Base-by-base conservation (phyloP, 92 coral and sea anemone genomes). In the Epizoanthus scotinus region DNA sequence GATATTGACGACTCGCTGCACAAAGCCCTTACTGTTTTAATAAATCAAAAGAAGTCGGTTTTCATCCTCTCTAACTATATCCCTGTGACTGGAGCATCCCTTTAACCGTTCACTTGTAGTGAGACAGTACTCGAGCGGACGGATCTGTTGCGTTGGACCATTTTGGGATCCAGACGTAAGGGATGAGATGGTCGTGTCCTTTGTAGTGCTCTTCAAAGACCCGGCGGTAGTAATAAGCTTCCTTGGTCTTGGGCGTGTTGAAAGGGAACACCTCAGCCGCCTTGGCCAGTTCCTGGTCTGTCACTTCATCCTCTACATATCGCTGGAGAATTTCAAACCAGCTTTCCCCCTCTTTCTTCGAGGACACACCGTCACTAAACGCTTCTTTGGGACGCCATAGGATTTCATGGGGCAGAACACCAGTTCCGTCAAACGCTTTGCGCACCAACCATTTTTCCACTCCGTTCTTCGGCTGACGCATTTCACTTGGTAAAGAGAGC, bases 351-450 rank as follows among this genome's bases (percentile, higher is more conserved):
- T 97, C 94, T 36, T 89, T 90, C 20, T 89, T 90, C 52, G 95
- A 87, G 1, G 99, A 91, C 24, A 95, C 94, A 9, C 99, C 98
- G 85, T 95, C 99, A 31, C 98, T 93, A 84, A 95, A 95, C 2
- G 98, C 98, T 69, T 95, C 99, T 67, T 95, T 95, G 0, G 99
- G 96, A 20, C 99, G 91, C 99, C 99, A 95, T 29, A 95, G 83
- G 77, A 95, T 95, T 44, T 95, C 99, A 27, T 88, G 70, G 29
- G 99, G 99, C 17, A 95, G 91, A 40, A 87, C 87, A 50, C 90
- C 98, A 6, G 92, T 84, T 59, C 86, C 79, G 52, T 93, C 98
- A 73, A 95, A 95, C 3, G 99, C 86, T 53, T 93, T 89, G 19
- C 99, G 99, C 73, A 95, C 1, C 20, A 91, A 82, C 92, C 94